These are phyloP conservation scores for Acanthoscelides obtectus DNA, from an alignment of 2,888 invertebrate genomes.

Conservation along the genomic window DNA sequence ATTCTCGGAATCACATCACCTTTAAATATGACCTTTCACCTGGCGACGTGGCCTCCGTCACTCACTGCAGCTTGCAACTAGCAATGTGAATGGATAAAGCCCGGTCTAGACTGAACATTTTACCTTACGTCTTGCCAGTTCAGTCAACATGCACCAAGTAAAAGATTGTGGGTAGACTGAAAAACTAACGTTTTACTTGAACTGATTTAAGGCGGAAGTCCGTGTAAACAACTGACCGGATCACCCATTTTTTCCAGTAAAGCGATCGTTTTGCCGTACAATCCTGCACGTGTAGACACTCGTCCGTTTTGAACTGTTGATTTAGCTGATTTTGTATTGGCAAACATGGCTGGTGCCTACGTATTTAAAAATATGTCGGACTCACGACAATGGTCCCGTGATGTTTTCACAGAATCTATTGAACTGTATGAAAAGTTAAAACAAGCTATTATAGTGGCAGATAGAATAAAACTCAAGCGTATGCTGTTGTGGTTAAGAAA, in stretches of 20 bases:
- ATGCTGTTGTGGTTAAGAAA: not conserved
- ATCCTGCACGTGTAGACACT: not conserved
- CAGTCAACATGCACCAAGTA: not conserved
- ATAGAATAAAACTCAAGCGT: not conserved
- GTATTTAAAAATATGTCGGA: not conserved
- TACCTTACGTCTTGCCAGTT: not conserved
- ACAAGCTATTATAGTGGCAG: not conserved
- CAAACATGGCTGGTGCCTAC: not conserved
- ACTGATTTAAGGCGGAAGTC: too few relatives aligned
- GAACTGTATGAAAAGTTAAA: not conserved
- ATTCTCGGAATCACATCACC: too few relatives aligned
- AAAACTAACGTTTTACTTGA: too few relatives aligned
- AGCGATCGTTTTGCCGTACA: not conserved
- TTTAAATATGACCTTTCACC: too few relatives aligned
- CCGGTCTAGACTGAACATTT: not conserved
- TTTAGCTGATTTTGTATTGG: not conserved
- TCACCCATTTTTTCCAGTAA: not conserved
- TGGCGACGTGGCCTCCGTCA: too few relatives aligned
- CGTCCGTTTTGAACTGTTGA: too few relatives aligned
- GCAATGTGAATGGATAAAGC: too few relatives aligned
- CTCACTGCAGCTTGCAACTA: too few relatives aligned
- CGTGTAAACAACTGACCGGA: not conserved
- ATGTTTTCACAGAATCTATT: not conserved
- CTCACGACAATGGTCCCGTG: too few relatives aligned
- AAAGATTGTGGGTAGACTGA: not conserved